Base-by-base conservation (phyloP, 2,888 invertebrate species). In the Hirtodrosophila cameraria region DNA sequence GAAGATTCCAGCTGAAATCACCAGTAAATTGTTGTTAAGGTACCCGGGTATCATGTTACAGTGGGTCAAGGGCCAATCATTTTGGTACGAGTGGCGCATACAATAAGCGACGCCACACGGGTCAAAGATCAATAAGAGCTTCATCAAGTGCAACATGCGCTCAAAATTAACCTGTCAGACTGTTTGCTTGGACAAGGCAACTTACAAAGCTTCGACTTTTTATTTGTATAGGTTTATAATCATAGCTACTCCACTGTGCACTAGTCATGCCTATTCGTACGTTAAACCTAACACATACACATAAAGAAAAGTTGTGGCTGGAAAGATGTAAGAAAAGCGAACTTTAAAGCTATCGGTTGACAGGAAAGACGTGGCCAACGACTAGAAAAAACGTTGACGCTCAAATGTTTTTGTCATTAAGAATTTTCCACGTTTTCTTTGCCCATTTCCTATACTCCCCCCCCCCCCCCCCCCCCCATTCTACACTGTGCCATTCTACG, bases 351-450 rank as follows among this genome's bases (percentile, higher is more conserved):
- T 39, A 33, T 42, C 60, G 36, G 15, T 36, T 27, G 61, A 54
- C 61, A 54, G 69, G 48, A 55, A 61, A 61, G 43, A 67, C 68
- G 43, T 53, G 54, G 57, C 49, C 53, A 62, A 53, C 28, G 52
- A 53, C 49, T 38, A 62, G 54, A 48, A 55, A 38, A 58, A 55
- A 72, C 63, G 48, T 74, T 64, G 79, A 61, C 53, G 67, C 70
- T 70, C 55, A 79, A 80, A 80, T 80, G 86, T 83, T 80, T 80
- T 83, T 79, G 86, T 83, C 86, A 80, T 80, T 79, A 85, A 75
- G 86, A 85, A 72, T 82, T 79, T 63, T 50, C 71, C 71, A 62
- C 71, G 62, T 64, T 57, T 41, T 42, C 55, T 25, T 13, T 16
- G 4, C 16, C 12, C 31, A 12, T 2, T 25, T 7, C 27, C 23